Conservation (phyloP, 2,797 vertebrate species). For the Centropyge bicolor region DNA sequence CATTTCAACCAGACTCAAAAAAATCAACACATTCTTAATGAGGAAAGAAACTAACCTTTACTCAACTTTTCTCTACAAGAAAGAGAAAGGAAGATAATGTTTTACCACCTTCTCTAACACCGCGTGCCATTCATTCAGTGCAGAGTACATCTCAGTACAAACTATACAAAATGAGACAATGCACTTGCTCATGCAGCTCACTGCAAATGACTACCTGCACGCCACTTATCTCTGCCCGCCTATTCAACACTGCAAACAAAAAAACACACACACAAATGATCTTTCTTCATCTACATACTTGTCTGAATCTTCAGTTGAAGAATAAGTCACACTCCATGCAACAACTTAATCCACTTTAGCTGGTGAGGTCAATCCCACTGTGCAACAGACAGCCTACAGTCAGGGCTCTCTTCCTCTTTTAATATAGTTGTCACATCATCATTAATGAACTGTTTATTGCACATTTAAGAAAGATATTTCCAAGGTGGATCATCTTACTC, state of each 20-base stretch:
- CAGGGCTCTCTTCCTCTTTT: no score
- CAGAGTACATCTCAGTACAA: not conserved
- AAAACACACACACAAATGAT: not conserved
- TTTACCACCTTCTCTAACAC: not conserved
- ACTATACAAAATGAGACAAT: not conserved
- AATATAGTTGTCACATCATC: not conserved
- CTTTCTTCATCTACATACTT: not conserved
- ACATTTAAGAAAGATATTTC: not conserved
- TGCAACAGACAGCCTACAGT: not conserved
- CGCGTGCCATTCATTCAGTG: not conserved
- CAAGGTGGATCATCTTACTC: no score
- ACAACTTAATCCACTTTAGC: not conserved
- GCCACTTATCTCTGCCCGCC: not conserved
- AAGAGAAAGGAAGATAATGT: not conserved
- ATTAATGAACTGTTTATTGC: not conserved
- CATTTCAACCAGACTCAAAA: not conserved
- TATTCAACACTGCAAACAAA: constrained; percentile 13
- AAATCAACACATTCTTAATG: not conserved
- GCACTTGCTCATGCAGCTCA: not conserved
- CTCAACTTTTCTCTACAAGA: not conserved
- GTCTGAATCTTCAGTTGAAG: not conserved
- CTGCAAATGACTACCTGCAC: not conserved
- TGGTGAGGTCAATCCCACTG: not conserved
- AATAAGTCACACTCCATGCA: not conserved
- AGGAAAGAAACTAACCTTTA: not conserved